Percentiles rank a stretch among this genome's conserved stretches.
These are phyloP conservation scores for Agonopterix alstromeriana DNA, from an alignment of 2,888 invertebrate species.

Conservation along the genomic window DNA sequence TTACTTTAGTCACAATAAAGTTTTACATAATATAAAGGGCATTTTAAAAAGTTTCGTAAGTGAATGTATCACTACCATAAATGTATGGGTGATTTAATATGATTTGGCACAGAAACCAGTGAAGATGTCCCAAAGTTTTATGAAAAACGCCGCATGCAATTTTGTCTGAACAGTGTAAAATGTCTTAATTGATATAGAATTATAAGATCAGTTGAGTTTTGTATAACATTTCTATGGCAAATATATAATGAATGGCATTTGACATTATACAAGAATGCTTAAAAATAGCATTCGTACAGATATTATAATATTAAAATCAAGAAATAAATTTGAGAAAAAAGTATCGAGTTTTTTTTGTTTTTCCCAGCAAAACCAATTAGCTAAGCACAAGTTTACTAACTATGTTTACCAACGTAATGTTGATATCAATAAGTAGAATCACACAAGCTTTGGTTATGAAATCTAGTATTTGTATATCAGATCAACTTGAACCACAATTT, in stretches of 20 bases:
- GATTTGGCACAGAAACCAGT: constrained; percentile 1
- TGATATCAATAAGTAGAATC: too few species aligned
- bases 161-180: constrained; percentile 13
- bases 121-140: constrained; percentile 5
- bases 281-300: constrained; percentile 62
- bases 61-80: too few species aligned
- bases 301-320: constrained; percentile 70
- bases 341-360: background rate
- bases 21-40: too few species aligned
- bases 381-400: background rate
- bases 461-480: too few species aligned
- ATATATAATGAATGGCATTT: constrained; percentile 60
- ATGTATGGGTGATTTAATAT: background rate
- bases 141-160: constrained; percentile 3
- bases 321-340: constrained; percentile 57
- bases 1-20: too few species aligned
- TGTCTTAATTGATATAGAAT: constrained; percentile 18
- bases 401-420: too few species aligned
- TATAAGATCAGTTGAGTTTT: constrained; percentile 66
- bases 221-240: constrained; percentile 68
- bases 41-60: too few species aligned
- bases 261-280: constrained; percentile 63
- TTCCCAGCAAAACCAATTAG: background rate
- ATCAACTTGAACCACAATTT: too few species aligned
- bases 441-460: too few species aligned